phyloP scores from a whole-genome alignment of 2,113 vertebrate genomes.

The Ellobius talpinus region DNA sequence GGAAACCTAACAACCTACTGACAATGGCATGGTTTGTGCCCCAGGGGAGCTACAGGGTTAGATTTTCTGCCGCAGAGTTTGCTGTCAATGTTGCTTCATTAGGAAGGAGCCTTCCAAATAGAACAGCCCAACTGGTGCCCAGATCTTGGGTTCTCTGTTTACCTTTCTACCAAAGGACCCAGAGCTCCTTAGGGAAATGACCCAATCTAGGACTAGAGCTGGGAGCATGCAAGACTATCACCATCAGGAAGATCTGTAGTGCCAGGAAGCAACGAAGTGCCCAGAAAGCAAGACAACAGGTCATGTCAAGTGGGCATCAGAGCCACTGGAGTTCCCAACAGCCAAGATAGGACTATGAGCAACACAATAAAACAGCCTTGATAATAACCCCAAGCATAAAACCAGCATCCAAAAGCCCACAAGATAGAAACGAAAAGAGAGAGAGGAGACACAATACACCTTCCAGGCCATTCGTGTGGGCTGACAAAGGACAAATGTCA shows the following conservation, averaged over 20 bases:
- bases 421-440: not conserved
- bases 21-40: not conserved
- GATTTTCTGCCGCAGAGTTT: not conserved
- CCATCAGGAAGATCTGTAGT: not conserved
- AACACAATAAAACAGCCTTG: not conserved
- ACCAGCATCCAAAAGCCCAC: not conserved
- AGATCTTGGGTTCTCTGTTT: conserved; percentile 43
- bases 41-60: not conserved
- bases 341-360: not conserved
- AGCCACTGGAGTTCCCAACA: not conserved
- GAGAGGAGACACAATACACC: too few species aligned
- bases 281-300: not conserved
- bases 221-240: not conserved
- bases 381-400: not conserved
- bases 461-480: not conserved
- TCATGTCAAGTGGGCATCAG: not conserved
- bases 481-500: not conserved
- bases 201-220: not conserved
- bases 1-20: conserved; percentile 42
- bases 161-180: not conserved
- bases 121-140: not conserved
- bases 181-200: not conserved
- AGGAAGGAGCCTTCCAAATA: conserved; percentile 4
- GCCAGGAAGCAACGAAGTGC: not conserved
- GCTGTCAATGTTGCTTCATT: conserved; percentile 16